Evolutionary conservation across 2,888 invertebrate species (phyloP).

Genomic region (Leptinotarsa tumamoca): DNA sequence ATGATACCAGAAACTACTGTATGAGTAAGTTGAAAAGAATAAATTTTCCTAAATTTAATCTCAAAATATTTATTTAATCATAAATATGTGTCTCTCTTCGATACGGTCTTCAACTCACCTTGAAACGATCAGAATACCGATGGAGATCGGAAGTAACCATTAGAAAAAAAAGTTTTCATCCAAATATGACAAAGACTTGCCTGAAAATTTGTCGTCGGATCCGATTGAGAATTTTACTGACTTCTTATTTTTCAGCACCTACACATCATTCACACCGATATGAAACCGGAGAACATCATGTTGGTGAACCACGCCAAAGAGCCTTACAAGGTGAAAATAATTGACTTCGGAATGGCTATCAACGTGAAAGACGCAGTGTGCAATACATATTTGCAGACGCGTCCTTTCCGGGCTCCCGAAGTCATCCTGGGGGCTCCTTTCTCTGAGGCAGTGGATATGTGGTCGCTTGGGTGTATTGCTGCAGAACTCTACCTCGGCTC

Average conservation of each 20-base stretch:
- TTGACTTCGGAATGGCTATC: slow-evolving; percentile 99
- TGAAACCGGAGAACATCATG: slow-evolving; percentile 99
- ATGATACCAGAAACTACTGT: too few relatives aligned
- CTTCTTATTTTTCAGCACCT: slow-evolving; percentile 81
- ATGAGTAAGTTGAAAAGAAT: too few relatives aligned
- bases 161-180: too few relatives aligned
- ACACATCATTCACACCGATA: slow-evolving; percentile 98
- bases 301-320: slow-evolving; percentile 97
- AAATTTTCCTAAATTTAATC: too few relatives aligned
- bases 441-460: slow-evolving; percentile 99
- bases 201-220: too few relatives aligned
- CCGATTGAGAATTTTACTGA: too few relatives aligned
- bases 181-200: too few relatives aligned
- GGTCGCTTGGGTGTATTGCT: slow-evolving; percentile 99
- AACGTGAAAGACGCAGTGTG: slow-evolving; percentile 99
- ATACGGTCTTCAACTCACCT: too few relatives aligned
- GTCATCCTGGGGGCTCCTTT: slow-evolving; percentile 97
- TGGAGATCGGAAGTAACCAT: too few relatives aligned
- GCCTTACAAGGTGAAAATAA: slow-evolving; percentile 99
- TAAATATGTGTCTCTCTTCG: too few relatives aligned
- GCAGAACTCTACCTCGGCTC: slow-evolving; percentile 99
- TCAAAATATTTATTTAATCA: too few relatives aligned
- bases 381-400: slow-evolving; percentile 98
- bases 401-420: slow-evolving; percentile 98
- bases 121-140: too few relatives aligned